A percentile compares a stretch with the other conserved stretches of the same genome.
phyloP scores from a whole-genome alignment of 2,113 vertebrate species.

The Tympanuchus pallidicinctus region DNA sequence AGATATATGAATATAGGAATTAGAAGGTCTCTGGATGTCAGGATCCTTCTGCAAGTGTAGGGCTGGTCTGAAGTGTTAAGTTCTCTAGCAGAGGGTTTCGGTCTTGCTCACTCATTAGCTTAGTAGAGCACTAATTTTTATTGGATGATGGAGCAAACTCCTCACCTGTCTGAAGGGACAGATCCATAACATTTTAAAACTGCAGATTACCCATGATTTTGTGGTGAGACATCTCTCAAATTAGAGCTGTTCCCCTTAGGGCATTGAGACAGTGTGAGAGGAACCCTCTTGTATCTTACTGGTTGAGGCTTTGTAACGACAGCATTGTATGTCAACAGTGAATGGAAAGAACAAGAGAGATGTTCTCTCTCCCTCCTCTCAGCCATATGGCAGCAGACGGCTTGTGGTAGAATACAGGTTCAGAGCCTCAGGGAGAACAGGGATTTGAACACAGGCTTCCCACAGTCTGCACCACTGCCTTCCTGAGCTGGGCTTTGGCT shows the following conservation, averaged over 20 bases:
- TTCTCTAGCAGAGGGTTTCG: not conserved
- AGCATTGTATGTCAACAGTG: not conserved
- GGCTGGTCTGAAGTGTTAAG: not conserved
- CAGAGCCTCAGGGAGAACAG: not conserved
- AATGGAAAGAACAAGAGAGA: not conserved
- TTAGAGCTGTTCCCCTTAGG: not conserved
- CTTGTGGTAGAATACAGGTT: not conserved
- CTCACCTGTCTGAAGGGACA: not conserved
- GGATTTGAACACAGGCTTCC: not conserved
- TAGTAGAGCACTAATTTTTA: not conserved
- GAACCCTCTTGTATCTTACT: not conserved
- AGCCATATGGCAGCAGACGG: not conserved
- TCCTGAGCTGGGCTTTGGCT: not conserved
- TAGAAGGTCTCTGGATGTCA: not conserved
- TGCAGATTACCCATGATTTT: not conserved
- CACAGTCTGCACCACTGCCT: not conserved
- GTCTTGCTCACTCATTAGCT: not conserved
- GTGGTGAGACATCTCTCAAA: not conserved
- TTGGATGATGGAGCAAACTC: not conserved
- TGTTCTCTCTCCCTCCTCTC: not conserved
- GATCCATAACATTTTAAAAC: not conserved
- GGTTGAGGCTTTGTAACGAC: not conserved
- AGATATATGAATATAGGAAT: not conserved
- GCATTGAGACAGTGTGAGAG: not conserved
- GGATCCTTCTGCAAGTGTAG: not conserved